These are phyloP conservation scores for Spinibarbus caldwelli DNA, from an alignment of 2,797 vertebrate species.

Conservation along the genomic window DNA sequence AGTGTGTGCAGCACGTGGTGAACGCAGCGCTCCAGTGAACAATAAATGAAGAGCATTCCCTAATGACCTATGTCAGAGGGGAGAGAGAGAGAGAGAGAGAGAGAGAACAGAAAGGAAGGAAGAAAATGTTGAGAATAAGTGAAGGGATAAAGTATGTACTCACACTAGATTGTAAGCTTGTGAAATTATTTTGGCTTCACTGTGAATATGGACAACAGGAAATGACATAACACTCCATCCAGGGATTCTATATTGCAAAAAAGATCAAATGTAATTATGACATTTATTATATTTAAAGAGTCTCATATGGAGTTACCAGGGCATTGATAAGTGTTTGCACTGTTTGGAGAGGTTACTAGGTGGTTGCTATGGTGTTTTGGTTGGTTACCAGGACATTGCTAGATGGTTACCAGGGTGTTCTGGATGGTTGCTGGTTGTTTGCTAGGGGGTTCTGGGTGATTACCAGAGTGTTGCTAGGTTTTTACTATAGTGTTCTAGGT, in stretches of 20 bases:
- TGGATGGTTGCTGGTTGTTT: neutral
- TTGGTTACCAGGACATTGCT: too few species aligned
- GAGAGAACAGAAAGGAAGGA: neutral
- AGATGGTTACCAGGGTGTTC: neutral
- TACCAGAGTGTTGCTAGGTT: too few species aligned
- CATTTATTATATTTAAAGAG: neutral
- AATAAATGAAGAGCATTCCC: constrained; percentile 40
- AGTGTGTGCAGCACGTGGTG: constrained; percentile 9
- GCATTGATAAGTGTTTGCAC: neutral
- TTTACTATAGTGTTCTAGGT: too few species aligned
- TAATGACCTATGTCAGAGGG: constrained; percentile 30
- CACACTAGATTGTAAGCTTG: neutral
- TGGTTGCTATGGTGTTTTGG: neutral
- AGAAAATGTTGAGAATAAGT: neutral
- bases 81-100: neutral
- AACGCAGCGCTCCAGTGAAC: constrained; percentile 36
- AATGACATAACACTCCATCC: neutral
- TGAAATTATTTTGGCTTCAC: neutral
- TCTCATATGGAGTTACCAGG: neutral
- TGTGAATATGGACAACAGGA: neutral
- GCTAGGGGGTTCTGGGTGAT: too few species aligned
- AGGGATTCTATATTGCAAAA: neutral
- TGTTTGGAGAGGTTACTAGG: too few species aligned
- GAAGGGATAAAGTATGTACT: neutral
- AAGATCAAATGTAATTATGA: neutral